Conservation (phyloP, 2,888 invertebrate genomes). For the Cyclophora punctaria region DNA sequence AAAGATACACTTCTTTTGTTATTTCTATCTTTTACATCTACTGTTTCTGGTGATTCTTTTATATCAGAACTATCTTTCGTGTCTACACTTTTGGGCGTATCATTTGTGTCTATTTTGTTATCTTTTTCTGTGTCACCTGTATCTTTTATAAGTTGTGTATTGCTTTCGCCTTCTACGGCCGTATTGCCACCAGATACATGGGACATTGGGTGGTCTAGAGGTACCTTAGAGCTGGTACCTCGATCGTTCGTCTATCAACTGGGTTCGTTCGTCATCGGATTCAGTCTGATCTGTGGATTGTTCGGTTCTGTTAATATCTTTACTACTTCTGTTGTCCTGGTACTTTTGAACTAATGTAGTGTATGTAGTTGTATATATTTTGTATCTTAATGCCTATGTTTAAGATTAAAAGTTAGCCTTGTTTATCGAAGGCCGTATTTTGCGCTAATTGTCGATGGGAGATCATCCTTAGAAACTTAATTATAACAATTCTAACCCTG, state of each 20-base stretch:
- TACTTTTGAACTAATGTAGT: no score
- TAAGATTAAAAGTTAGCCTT: no score
- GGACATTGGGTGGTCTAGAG: slow-evolving; percentile 58
- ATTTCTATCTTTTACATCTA: slow-evolving; percentile 35
- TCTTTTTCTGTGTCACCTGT: slow-evolving; percentile 28
- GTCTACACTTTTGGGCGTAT: slow-evolving; percentile 26
- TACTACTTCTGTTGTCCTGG: no score
- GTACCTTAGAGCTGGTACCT: slow-evolving; percentile 55
- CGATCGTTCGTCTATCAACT: slow-evolving; percentile 35
- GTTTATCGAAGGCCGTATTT: no score
- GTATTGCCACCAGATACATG: slow-evolving; percentile 57
- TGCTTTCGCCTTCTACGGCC: slow-evolving; percentile 52
- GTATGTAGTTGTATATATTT: no score
- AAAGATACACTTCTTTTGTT: slow-evolving; percentile 86
- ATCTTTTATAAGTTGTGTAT: slow-evolving; percentile 3
- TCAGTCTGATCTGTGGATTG: slow-evolving; percentile 51
- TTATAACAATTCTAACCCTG: no score
- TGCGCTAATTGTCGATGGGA: no score
- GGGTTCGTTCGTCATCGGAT: slow-evolving; percentile 56
- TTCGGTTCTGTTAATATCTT: no score
- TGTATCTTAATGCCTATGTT: no score
- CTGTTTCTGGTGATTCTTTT: slow-evolving; percentile 60
- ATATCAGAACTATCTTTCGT: no score
- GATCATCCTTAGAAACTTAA: no score
- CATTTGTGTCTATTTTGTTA: slow-evolving; percentile 10